Evolutionary conservation across 1,140 invertebrate species (phyloP).

Genomic region (Brachionus asplanchnoidis): DNA sequence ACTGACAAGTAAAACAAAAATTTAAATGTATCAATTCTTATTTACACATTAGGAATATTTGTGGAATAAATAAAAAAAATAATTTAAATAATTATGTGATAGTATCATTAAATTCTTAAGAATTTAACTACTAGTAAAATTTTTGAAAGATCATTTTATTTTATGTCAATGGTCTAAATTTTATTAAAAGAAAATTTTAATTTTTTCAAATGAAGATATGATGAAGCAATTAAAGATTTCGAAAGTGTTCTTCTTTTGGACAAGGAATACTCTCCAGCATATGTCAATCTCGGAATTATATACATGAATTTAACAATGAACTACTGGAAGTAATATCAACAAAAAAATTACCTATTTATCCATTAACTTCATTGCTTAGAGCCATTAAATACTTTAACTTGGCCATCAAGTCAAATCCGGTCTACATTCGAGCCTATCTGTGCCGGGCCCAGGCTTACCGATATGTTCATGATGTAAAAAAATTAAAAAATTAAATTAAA

Average conservation of each 20-base stretch:
- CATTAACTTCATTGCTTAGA: slow-evolving; percentile 44
- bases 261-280: slow-evolving; percentile 53
- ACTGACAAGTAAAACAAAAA: too few relatives aligned
- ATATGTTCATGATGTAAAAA: slow-evolving; percentile 47
- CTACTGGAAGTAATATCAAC: slow-evolving; percentile 49
- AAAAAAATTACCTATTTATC: background rate
- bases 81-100: too few relatives aligned
- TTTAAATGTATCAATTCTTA: too few relatives aligned
- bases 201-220: slow-evolving; percentile 41
- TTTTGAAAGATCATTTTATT: too few relatives aligned
- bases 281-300: slow-evolving; percentile 55
- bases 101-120: too few relatives aligned
- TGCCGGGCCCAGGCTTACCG: slow-evolving; percentile 53
- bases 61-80: too few relatives aligned
- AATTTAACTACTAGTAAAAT: too few relatives aligned
- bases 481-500: background rate
- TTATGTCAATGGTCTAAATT: too few relatives aligned
- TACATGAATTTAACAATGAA: slow-evolving; percentile 51
- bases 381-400: slow-evolving; percentile 54
- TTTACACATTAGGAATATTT: too few relatives aligned
- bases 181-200: too few relatives aligned
- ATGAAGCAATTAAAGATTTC: slow-evolving; percentile 56
- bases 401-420: slow-evolving; percentile 55
- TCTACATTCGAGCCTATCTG: slow-evolving; percentile 54
- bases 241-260: slow-evolving; percentile 54